Percentiles rank a stretch among this genome's conserved stretches.
Evolutionary conservation across 1,140 invertebrate genomes (phyloP).

Genomic region (Heliconius congener): DNA sequence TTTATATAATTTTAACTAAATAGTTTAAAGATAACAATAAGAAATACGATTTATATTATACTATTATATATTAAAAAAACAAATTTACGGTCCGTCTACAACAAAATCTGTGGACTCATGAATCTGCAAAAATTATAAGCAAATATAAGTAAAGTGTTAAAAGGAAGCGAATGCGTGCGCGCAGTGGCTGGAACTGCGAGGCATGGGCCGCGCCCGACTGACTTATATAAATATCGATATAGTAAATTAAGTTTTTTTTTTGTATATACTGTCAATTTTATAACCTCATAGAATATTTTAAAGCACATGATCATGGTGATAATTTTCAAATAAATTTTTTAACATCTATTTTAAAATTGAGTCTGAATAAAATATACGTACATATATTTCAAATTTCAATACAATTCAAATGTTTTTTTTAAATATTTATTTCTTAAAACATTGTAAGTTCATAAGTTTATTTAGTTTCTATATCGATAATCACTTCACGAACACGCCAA

Average conservation of each 20-base stretch:
- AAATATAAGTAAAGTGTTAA: slow-evolving; percentile 43
- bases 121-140: slow-evolving; percentile 44
- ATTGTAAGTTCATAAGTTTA: too few relatives aligned
- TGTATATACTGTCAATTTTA: background rate
- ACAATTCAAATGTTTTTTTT: too few relatives aligned
- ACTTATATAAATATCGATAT: slow-evolving; percentile 17
- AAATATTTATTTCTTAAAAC: too few relatives aligned
- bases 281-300: background rate
- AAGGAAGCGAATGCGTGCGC: slow-evolving; percentile 46
- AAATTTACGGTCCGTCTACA: background rate
- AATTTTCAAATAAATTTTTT: too few relatives aligned
- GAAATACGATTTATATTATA: too few relatives aligned
- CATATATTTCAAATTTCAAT: too few relatives aligned
- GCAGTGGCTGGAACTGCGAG: slow-evolving; percentile 43
- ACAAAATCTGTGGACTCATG: background rate
- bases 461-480: background rate
- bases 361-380: too few relatives aligned
- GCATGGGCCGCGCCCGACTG: background rate
- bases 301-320: too few relatives aligned
- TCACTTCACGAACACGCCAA: background rate
- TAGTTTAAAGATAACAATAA: too few relatives aligned
- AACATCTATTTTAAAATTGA: too few relatives aligned
- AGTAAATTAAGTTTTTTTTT: background rate
- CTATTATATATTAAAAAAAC: too few relatives aligned
- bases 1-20: too few relatives aligned